Evolutionary conservation across 2,797 vertebrate genomes (phyloP), one percentile per base, ranked within the genome.

Genomic region (Hylomyscus alleni): DNA sequence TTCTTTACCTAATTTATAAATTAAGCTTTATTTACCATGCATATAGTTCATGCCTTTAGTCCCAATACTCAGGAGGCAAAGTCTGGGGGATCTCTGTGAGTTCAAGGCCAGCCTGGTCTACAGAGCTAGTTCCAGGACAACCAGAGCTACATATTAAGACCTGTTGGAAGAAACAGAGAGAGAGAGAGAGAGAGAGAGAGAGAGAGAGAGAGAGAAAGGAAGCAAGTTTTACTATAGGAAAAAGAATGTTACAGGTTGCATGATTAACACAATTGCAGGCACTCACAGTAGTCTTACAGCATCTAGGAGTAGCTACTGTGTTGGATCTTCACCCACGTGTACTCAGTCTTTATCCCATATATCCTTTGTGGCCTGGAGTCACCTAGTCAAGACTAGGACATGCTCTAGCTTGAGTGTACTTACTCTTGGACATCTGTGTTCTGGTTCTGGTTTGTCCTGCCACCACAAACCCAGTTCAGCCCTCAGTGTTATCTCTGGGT

Each of bases 101-200:
- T 60, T 26, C 24, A 60, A 60, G 37, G 37, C 8, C 26, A 83
- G 26, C 24, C 37, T 83, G 34, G 56, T 62, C 37, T 44, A 44
- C 56, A 83, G 15, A 83, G 24, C 26, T 29, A 60, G 81, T 44
- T 62, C 56, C 14, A 44, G 8, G 14, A 62, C 24, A 83, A 26
- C 56, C 26, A 62, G 56, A 62, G 40, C 56, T 83, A 6, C 37
- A 62, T 17, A 44, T 37, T 60, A 17, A 83, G 15, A 62, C 81
- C 24, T 31, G 56, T 44, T 37, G 5, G 7, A 29, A 62, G 15
- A 19, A 19, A 60, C 20, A 56, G 7, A 56, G 12, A 20, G 0
- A 11, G 9, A 13, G 17, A 14, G 3, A 8, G 10, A 15, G 31
- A 34, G 5, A 58, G 4, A 12, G 1, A 20, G 4, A 17, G 19